These are phyloP conservation scores for Lepas anatifera DNA, from an alignment of 2,888 invertebrate genomes.

Conservation along the genomic window DNA sequence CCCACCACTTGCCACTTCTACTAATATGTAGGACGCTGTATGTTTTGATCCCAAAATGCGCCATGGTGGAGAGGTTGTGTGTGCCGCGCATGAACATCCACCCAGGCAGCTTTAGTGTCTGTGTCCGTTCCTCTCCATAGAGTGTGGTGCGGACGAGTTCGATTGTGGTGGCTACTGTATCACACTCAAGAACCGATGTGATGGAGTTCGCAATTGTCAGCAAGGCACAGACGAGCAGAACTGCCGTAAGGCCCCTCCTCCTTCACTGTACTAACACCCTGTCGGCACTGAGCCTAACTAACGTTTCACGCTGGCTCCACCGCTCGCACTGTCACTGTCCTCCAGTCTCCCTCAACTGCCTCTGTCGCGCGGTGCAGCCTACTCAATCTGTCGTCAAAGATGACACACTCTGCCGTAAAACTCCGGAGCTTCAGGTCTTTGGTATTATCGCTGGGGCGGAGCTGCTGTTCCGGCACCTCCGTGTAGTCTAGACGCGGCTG, in stretches of 20 bases:
- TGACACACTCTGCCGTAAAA: no score
- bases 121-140: constrained; percentile 4
- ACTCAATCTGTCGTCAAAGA: no score
- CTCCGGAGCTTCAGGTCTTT: no score
- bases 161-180: constrained; percentile 37
- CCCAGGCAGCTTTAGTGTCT: background rate
- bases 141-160: constrained; percentile 34
- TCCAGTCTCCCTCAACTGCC: background rate
- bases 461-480: no score
- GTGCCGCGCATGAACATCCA: no score
- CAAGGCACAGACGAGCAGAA: constrained; percentile 19
- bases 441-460: no score
- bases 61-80: no score
- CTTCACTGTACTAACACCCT: background rate
- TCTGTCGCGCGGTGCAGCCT: background rate
- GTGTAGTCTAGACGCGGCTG: no score
- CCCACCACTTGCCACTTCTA: no score
- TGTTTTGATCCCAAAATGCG: no score
- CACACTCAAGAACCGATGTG: constrained; percentile 27
- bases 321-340: background rate
- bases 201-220: constrained; percentile 19
- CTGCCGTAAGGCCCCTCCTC: constrained; percentile 7
- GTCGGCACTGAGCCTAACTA: background rate
- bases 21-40: no score
- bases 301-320: background rate